phyloP scores from a whole-genome alignment of 1,140 invertebrate species.

The Nomia melanderi region DNA sequence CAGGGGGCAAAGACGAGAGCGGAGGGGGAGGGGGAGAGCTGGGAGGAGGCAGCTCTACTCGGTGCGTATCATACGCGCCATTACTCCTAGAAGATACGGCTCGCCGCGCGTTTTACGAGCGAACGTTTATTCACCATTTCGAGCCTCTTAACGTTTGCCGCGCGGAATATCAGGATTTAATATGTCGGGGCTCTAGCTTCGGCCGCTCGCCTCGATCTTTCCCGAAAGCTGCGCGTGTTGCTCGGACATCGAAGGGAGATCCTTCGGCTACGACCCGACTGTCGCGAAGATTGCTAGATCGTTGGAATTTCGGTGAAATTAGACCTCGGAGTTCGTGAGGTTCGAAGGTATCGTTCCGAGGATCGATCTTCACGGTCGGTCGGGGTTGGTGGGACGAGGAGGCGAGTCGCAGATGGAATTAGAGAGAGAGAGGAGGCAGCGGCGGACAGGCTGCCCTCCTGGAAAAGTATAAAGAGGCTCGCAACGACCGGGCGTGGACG shows the following conservation, averaged over 20 bases:
- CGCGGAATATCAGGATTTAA: slow-evolving; percentile 67
- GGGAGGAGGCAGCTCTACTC: slow-evolving; percentile 24
- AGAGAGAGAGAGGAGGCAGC: too few species aligned
- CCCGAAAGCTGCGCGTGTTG: background rate
- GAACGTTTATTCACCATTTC: slow-evolving; percentile 77
- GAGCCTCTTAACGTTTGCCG: slow-evolving; percentile 68
- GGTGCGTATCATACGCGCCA: slow-evolving; percentile 68
- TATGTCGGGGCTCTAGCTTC: slow-evolving; percentile 58
- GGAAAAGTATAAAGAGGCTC: slow-evolving; percentile 43
- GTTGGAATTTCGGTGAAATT: too few species aligned
- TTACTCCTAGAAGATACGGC: slow-evolving; percentile 71
- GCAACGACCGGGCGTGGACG: slow-evolving; percentile 58
- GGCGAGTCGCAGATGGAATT: too few species aligned
- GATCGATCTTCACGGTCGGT: too few species aligned
- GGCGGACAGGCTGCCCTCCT: slow-evolving; percentile 8
- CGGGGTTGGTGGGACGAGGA: too few species aligned
- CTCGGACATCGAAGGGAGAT: too few species aligned
- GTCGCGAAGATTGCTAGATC: too few species aligned
- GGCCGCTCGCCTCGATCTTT: too few species aligned
- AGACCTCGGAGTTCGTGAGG: too few species aligned
- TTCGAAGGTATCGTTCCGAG: too few species aligned
- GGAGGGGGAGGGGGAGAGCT: background rate
- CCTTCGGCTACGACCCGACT: too few species aligned
- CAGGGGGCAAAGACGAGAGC: background rate
- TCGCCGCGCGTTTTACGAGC: slow-evolving; percentile 73